Evolutionary conservation across 2,797 vertebrate genomes (phyloP), one percentile per base, ranked within the genome.

Genomic region (Anniella stebbinsi): DNA sequence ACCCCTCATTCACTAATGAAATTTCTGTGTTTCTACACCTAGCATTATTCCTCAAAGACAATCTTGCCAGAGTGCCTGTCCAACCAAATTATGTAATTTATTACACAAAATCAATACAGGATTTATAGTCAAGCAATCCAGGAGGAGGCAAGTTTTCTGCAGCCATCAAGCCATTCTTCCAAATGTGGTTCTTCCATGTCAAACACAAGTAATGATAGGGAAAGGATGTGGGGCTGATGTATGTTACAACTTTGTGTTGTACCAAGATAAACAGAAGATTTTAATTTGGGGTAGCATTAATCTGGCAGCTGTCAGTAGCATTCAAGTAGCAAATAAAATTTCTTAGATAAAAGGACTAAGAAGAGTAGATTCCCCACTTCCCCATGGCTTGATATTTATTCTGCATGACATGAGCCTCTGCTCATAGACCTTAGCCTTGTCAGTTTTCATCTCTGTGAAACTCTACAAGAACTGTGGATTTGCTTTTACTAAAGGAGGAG

Each of bases 381-480:
- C 87, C 12, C 90, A 41, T 87, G 36, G 88, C 33, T 88, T 23
- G 86, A 6, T 86, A 80, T 89, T 41, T 88, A 83, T 92, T 94
- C 57, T 30, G 45, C 3, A 4, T 89, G 91, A 95, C 73, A 82
- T 13, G 4, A 93, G 3, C 28, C 54, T 93, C 84, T 92, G 73
- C 45, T 92, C 88, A 89, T 48, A 95, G 69, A 28, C 86, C 91
- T 94, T 93, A 93, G 91, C 48, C 60, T 89, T 95, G 92, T 87
- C 94, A 93, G 70, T 92, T 95, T 93, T 93, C 85, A 94, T 93
- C 87, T 91, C n/a, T 63, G 51, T 93, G 94, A 88, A 93, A 91
- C 88, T 94, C 80, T 90, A 73, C 28, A 93, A 86, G 95, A 95
- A 87, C 15, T 87, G 5, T 0, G 0, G n/a, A 13, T 94, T 93